Conservation (phyloP, 1,140 invertebrate genomes). For the Amyelois transitella region DNA sequence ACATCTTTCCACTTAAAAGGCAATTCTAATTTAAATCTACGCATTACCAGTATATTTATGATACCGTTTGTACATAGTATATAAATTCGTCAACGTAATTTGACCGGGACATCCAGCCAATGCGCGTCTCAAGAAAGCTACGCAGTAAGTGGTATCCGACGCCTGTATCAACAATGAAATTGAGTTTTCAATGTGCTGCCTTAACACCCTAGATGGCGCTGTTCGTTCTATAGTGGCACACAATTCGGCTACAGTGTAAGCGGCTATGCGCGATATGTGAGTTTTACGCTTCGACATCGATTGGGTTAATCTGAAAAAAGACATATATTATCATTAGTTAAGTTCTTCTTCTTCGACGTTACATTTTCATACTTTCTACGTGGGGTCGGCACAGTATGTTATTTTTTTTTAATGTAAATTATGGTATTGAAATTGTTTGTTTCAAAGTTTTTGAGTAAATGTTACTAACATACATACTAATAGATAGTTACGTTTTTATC, state of each 20-base stretch:
- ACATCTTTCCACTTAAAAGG: too few species aligned
- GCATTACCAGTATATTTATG: constrained; percentile 66
- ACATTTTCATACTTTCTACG: too few species aligned
- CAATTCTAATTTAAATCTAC: constrained; percentile 27
- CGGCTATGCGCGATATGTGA: constrained; percentile 51
- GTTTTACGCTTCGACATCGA: constrained; percentile 53
- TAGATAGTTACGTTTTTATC: too few species aligned
- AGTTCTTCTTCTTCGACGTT: neutral
- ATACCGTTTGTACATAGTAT: constrained; percentile 58
- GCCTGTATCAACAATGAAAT: constrained; percentile 47
- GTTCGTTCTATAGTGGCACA: constrained; percentile 38
- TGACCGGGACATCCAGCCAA: constrained; percentile 42
- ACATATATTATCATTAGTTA: neutral
- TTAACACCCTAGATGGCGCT: constrained; percentile 36
- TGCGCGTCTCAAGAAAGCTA: constrained; percentile 48
- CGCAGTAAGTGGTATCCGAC: constrained; percentile 42
- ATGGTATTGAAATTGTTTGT: too few species aligned
- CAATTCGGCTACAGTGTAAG: constrained; percentile 53
- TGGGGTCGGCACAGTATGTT: too few species aligned
- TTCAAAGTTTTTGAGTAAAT: too few species aligned
- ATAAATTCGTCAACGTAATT: constrained; percentile 53
- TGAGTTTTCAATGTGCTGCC: constrained; percentile 58
- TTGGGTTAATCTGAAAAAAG: constrained; percentile 54
- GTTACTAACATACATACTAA: too few species aligned
- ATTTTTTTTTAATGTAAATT: too few species aligned